Conservation (phyloP, 2,888 invertebrate species). For the Micoletzkya japonica region DNA sequence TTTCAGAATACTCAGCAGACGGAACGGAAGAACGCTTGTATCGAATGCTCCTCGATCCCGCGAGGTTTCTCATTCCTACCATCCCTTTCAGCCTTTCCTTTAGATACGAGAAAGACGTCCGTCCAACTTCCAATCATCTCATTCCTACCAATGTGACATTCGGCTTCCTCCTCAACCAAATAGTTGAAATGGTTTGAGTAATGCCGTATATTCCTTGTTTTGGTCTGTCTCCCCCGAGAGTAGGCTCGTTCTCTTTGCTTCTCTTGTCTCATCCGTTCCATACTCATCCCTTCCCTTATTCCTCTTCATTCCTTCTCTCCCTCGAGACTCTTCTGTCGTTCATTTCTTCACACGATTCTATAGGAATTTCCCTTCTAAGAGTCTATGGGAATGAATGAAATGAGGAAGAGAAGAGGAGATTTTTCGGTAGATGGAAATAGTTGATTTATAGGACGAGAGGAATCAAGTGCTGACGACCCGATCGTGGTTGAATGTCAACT, state of each 20-base stretch:
- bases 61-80: background rate
- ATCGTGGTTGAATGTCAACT: slow-evolving; percentile 63
- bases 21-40: slow-evolving; percentile 59
- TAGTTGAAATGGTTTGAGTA: slow-evolving; percentile 77
- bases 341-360: too few species aligned
- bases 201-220: too few species aligned
- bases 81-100: background rate
- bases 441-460: slow-evolving; percentile 60
- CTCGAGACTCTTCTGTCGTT: too few species aligned
- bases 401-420: too few species aligned
- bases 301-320: slow-evolving; percentile 5
- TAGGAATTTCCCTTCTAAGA: too few species aligned
- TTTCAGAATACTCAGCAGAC: slow-evolving; percentile 50
- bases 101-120: slow-evolving; percentile 74
- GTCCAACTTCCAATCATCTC: slow-evolving; percentile 79
- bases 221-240: too few species aligned
- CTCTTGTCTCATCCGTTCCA: background rate
- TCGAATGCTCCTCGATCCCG: slow-evolving; percentile 52
- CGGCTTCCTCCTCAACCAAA: slow-evolving; percentile 81
- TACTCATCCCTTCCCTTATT: background rate
- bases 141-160: slow-evolving; percentile 79
- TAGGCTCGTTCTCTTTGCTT: too few species aligned
- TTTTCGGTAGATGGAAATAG: background rate
- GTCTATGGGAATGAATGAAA: too few species aligned
- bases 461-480: slow-evolving; percentile 63